A percentile compares a stretch with the other conserved stretches of the same genome.
Conservation (phyloP, 2,888 invertebrate species). For the Tetranychus piercei region DNA sequence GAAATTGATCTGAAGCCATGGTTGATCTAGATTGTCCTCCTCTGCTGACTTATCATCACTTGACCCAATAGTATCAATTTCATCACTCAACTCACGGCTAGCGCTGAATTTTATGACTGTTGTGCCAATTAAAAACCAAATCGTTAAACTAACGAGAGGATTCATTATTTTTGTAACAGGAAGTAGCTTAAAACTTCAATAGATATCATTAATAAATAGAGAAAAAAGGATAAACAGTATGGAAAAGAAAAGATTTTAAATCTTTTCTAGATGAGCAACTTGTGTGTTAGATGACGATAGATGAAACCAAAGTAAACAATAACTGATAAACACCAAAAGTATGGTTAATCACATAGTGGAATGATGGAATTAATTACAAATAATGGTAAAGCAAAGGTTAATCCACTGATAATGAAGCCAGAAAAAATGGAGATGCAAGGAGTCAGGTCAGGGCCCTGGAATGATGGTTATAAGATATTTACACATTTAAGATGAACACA, state of each 20-base stretch:
- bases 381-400: too few relatives aligned
- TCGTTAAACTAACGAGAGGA: neutral
- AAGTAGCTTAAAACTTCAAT: neutral
- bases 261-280: neutral
- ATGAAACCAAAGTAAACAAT: neutral
- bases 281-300: neutral
- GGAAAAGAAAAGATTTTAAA: neutral
- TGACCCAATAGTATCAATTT: neutral
- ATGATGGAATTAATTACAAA: too few relatives aligned
- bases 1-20: slow-evolving; percentile 20
- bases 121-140: neutral
- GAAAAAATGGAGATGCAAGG: too few relatives aligned
- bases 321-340: too few relatives aligned
- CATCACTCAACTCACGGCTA: neutral
- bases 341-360: too few relatives aligned
- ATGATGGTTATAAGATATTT: too few relatives aligned
- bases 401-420: too few relatives aligned
- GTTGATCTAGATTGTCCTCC: neutral
- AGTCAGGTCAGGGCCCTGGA: too few relatives aligned
- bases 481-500: too few relatives aligned
- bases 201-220: neutral
- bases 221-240: neutral
- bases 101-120: neutral
- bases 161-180: neutral
- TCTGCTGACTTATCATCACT: neutral